These are phyloP conservation scores for Eudasyphora cyanicolor DNA, from an alignment of 2,888 invertebrate species.

Conservation along the genomic window DNA sequence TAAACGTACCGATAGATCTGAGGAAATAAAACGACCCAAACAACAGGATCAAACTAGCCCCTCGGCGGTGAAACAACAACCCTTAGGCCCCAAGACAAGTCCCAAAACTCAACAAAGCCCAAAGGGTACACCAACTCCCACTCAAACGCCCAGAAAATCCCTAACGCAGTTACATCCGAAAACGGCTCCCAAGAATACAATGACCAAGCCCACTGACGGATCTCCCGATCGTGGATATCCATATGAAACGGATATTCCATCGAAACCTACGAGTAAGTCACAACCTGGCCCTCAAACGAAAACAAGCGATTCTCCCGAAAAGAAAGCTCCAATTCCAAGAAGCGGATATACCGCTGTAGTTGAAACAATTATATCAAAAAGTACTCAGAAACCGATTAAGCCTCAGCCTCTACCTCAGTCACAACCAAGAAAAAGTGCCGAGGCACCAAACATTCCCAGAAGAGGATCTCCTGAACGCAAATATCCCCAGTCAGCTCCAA, in stretches of 20 bases:
- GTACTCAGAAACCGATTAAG: no score
- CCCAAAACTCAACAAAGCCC: constrained; percentile 23
- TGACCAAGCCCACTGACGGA: neutral
- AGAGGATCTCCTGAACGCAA: neutral
- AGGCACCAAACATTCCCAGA: neutral
- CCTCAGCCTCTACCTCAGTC: no score
- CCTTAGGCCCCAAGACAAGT: neutral
- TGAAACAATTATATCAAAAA: no score
- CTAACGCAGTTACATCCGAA: no score
- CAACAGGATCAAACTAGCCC: constrained; percentile 25
- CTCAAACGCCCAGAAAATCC: constrained; percentile 37
- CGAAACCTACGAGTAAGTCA: no score
- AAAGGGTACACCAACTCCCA: neutral
- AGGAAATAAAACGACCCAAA: constrained; percentile 8
- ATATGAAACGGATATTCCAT: neutral
- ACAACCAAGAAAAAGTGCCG: neutral
- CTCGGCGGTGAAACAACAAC: neutral
- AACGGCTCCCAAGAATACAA: neutral
- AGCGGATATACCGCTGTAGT: no score
- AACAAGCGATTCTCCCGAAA: no score
- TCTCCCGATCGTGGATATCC: neutral
- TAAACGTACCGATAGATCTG: neutral
- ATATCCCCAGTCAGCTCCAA: neutral
- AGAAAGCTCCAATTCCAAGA: no score
- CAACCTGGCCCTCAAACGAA: no score